Evolutionary conservation across 2,888 invertebrate genomes (phyloP).

Genomic region (Drosophila subquinaria): DNA sequence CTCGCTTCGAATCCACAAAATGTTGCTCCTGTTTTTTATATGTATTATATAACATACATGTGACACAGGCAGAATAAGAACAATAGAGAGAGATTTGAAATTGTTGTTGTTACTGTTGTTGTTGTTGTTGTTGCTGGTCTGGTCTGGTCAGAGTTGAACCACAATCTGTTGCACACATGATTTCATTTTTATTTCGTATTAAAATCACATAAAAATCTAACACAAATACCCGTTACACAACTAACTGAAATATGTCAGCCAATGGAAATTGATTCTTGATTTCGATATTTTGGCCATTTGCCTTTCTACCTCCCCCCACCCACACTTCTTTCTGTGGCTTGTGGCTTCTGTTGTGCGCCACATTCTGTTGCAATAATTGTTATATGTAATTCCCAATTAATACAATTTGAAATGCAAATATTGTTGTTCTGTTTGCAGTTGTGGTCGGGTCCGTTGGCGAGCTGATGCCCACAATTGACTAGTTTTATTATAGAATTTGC

Average conservation of each 20-base stretch:
- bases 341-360: conserved; percentile 22
- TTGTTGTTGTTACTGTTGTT: conserved; percentile 29
- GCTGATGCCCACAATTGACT: conserved; percentile 47
- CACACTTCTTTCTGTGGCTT: conserved; percentile 32
- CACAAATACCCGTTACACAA: conserved; percentile 46
- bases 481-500: conserved; percentile 13
- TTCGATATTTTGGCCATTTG: conserved; percentile 27
- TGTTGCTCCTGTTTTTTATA: conserved; percentile 23
- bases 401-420: conserved; percentile 46
- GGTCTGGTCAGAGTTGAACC: conserved; percentile 40
- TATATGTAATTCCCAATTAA: conserved; percentile 61
- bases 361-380: conserved; percentile 45
- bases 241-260: conserved; percentile 39
- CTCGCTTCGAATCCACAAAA: conserved; percentile 66
- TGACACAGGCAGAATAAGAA: conserved; percentile 51
- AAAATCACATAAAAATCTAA: conserved; percentile 80
- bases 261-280: conserved; percentile 52
- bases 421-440: conserved; percentile 31
- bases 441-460: conserved; percentile 25
- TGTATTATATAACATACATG: conserved; percentile 28
- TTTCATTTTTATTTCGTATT: conserved; percentile 81
- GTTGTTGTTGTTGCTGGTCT: conserved; percentile 29
- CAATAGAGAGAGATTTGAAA: conserved; percentile 40
- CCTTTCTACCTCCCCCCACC: background rate
- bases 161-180: conserved; percentile 81